A percentile compares a stretch with the other conserved stretches of the same genome.
These are phyloP conservation scores for Athalia rosae DNA, from an alignment of 2,888 invertebrate genomes.

Conservation along the genomic window DNA sequence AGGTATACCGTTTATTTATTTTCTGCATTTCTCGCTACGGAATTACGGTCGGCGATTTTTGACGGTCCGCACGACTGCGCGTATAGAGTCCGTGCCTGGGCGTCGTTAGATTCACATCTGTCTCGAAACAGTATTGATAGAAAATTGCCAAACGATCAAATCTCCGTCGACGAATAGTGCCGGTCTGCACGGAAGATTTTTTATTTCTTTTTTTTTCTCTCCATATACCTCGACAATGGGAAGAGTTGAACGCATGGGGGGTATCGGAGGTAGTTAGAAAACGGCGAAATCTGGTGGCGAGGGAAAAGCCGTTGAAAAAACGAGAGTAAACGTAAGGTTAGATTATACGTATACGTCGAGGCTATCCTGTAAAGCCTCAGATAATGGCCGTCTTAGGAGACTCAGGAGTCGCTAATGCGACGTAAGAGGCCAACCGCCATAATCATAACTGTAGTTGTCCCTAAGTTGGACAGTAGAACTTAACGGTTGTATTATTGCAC, in stretches of 20 bases:
- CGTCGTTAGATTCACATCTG: not conserved
- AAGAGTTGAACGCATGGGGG: not conserved
- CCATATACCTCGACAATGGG: conserved; percentile 7
- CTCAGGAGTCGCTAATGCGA: conserved; percentile 61
- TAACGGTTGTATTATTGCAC: conserved; percentile 42
- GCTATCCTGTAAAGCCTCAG: conserved; percentile 56
- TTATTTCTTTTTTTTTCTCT: not conserved
- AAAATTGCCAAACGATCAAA: conserved; percentile 1
- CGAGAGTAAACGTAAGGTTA: conserved; percentile 55
- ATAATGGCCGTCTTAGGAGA: conserved; percentile 57
- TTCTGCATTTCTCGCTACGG: not conserved
- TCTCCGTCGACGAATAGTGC: conserved; percentile 19
- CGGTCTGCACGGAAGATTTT: conserved; percentile 22
- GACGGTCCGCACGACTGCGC: too few species aligned
- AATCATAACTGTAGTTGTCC: conserved; percentile 60
- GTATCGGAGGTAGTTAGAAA: conserved; percentile 10
- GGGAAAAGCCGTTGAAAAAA: conserved; percentile 28
- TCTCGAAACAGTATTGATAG: not conserved
- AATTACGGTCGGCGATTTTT: not conserved
- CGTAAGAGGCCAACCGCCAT: conserved; percentile 55
- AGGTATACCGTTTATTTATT: not conserved
- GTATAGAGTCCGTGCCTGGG: too few species aligned
- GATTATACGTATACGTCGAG: conserved; percentile 52
- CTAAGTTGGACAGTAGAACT: conserved; percentile 38
- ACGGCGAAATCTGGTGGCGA: not conserved